A percentile compares a stretch with the other conserved stretches of the same genome.
These are phyloP conservation scores for Scaptomyza caliginosa DNA, from an alignment of 2,888 invertebrate species.

Conservation along the genomic window DNA sequence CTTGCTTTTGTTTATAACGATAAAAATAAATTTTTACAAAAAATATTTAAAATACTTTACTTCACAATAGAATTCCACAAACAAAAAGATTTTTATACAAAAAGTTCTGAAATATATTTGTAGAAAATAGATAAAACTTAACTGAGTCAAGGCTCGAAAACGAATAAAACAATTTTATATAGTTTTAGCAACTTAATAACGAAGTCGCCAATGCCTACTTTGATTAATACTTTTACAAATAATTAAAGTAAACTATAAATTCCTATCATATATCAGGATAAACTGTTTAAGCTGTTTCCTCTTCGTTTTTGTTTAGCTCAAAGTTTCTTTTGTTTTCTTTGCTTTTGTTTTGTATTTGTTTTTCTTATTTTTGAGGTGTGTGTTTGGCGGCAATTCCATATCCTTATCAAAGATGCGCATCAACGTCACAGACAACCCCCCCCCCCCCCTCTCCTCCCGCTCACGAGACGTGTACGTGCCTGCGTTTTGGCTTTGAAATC, in stretches of 20 bases:
- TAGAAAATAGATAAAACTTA: not conserved
- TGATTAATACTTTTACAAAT: not conserved
- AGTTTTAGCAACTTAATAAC: not conserved
- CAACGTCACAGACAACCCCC: slow-evolving; percentile 67
- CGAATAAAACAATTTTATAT: not conserved
- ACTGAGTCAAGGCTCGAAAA: not conserved
- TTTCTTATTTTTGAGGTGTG: slow-evolving; percentile 60
- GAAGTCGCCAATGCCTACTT: not conserved
- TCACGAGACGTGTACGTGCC: slow-evolving; percentile 58
- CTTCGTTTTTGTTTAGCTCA: no score
- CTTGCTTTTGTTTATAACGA: no score
- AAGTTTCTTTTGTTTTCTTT: slow-evolving; percentile 14
- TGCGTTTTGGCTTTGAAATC: slow-evolving; percentile 68
- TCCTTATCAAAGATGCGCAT: slow-evolving; percentile 79
- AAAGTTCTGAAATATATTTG: not conserved
- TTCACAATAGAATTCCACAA: not conserved
- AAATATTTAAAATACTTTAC: not conserved
- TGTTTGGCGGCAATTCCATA: slow-evolving; percentile 37
- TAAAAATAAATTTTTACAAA: no score
- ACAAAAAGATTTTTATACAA: not conserved
- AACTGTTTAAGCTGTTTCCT: slow-evolving; percentile 36
- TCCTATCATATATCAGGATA: slow-evolving; percentile 56
- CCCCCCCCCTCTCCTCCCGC: slow-evolving; percentile 4
- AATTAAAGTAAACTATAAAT: not conserved
- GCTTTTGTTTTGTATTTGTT: not conserved